These are phyloP conservation scores for Gobionotothen gibberifrons DNA, from an alignment of 2,797 vertebrate species.

Conservation along the genomic window DNA sequence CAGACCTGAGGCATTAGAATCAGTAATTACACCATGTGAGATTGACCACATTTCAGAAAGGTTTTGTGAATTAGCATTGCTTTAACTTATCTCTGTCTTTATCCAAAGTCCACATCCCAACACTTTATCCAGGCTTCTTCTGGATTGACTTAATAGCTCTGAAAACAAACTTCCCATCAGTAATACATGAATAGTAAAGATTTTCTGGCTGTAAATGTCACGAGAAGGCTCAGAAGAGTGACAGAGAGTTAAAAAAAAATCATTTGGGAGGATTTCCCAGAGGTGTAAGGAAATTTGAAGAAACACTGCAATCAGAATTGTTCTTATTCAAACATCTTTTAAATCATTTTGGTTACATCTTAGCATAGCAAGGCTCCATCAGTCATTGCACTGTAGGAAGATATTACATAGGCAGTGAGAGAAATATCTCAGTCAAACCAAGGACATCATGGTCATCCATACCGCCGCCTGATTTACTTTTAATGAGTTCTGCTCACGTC, in stretches of 20 bases:
- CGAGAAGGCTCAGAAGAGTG: constrained; percentile 36
- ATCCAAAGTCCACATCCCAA: constrained; percentile 33
- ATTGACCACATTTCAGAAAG: constrained; percentile 42
- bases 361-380: constrained; percentile 63
- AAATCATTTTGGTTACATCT: constrained; percentile 70
- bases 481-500: constrained; percentile 61
- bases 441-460: constrained; percentile 61
- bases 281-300: constrained; percentile 58
- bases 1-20: constrained; percentile 56
- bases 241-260: constrained; percentile 22
- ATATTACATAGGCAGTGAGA: constrained; percentile 61
- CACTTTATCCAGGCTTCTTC: constrained; percentile 15
- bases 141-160: constrained; percentile 27
- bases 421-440: constrained; percentile 60
- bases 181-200: constrained; percentile 62
- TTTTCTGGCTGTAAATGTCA: constrained; percentile 69
- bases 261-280: constrained; percentile 14
- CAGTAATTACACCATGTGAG: constrained; percentile 60
- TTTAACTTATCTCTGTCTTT: constrained; percentile 41
- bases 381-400: constrained; percentile 54
- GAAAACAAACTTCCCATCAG: constrained; percentile 56
- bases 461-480: constrained; percentile 63
- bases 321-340: constrained; percentile 67
- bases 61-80: constrained; percentile 33
- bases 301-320: constrained; percentile 58